Base-by-base conservation (phyloP, 2,113 vertebrate genomes). In the Tyrannus savana region DNA sequence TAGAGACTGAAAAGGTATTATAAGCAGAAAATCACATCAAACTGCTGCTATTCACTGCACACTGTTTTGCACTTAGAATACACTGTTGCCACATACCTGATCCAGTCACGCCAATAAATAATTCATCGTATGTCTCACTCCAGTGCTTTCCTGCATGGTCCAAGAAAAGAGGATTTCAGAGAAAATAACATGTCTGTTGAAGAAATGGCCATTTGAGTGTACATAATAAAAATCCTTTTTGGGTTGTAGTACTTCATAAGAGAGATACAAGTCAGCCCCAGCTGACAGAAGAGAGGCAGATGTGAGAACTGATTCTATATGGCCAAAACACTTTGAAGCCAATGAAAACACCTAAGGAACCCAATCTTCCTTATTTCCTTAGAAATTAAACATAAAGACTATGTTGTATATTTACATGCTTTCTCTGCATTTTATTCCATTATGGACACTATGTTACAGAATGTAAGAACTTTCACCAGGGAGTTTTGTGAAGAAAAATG, bases 21-120 rank as follows among this genome's bases (percentile, higher is more conserved):
- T 46, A 80, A 90, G 68, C 59, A 90, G 62, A 91, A 91, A 91
- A 93, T 91, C 64, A 55, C 63, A 84, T 50, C 27, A 68, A 75
- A 89, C n/a, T 60, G 44, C 69, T 89, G 59, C 83, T 89, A 59
- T 81, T 93, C 71, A 79, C 68, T 63, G 64, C 39, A 86, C 24
- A 9, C 50, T 53, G 39, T 35, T 90, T 84, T 63, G 41, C 33
- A 15, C 75, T 59, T 67, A 30, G 30, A 95, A 95, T 56, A 84
- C 68, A 87, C 58, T 74, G n/a, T 56, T 71, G 92, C 55, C 85
- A 95, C 39, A 71, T 47, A 52, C 33, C 64, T 86, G 89, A 89
- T 73, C 83, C 64, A 64, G 37, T 55, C 86, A 84, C 30, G 52
- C 39, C 69, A 80, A 74, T 87, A 90, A 93, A 93, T 86, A 90